Evolutionary conservation across 1,140 invertebrate species (phyloP).

Genomic region (Drosophila ficusphila): DNA sequence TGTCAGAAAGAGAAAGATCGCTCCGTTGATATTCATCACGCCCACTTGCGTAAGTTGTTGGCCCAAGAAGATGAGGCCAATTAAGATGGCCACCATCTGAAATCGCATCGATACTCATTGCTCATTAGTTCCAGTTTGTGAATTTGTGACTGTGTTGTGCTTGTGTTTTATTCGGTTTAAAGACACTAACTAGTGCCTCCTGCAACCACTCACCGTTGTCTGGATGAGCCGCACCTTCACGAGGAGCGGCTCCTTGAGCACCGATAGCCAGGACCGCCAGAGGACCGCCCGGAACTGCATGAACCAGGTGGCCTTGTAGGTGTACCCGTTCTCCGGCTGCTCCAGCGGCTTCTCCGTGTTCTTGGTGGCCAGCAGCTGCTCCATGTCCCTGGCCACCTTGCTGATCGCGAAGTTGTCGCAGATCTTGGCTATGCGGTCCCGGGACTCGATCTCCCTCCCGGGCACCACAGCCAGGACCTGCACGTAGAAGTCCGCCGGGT

Average conservation of each 20-base stretch:
- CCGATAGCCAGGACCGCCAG: conserved; percentile 95
- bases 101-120: conserved; percentile 2
- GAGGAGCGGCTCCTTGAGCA: conserved; percentile 94
- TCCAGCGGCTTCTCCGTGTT: conserved; percentile 82
- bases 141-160: no score
- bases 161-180: no score
- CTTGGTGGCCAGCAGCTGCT: conserved; percentile 66
- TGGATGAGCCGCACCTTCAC: conserved; percentile 95
- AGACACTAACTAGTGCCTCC: no score
- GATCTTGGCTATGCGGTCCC: conserved; percentile 90
- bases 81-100: conserved; percentile 93
- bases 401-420: conserved; percentile 90
- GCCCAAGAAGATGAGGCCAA: conserved; percentile 95
- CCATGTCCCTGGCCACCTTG: conserved; percentile 85
- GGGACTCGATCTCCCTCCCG: conserved; percentile 90
- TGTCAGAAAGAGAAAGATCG: conserved; percentile 95
- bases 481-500: conserved; percentile 98
- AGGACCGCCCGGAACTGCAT: conserved; percentile 94
- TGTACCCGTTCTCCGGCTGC: conserved; percentile 77
- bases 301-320: conserved; percentile 94
- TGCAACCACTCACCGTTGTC: conserved; percentile 90
- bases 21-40: conserved; percentile 98
- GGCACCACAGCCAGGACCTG: conserved; percentile 94
- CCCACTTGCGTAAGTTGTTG: conserved; percentile 94
- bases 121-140: not conserved